Evolutionary conservation across 2,113 vertebrate genomes (phyloP).

Genomic region (Alectura lathami): DNA sequence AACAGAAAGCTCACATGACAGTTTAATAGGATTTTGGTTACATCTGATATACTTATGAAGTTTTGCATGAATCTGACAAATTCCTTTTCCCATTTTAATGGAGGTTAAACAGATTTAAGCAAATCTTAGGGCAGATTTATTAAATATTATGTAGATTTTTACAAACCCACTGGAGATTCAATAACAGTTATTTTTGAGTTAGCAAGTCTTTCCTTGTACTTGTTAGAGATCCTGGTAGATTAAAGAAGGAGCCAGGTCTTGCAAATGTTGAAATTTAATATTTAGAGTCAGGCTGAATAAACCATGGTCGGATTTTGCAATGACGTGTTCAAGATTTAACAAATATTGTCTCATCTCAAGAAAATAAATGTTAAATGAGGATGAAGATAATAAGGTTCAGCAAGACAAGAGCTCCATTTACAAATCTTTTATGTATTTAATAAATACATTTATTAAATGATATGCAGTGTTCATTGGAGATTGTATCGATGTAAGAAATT

Average conservation of each 20-base stretch:
- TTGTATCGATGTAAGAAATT: constrained; percentile 57
- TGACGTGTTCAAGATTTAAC: constrained; percentile 50
- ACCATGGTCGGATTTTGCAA: constrained; percentile 39
- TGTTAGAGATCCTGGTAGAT: constrained; percentile 43
- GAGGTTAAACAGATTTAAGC: constrained; percentile 55
- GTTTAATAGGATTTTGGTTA: constrained; percentile 51
- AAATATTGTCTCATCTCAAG: constrained; percentile 66
- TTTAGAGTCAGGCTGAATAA: constrained; percentile 68
- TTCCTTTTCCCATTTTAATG: constrained; percentile 12
- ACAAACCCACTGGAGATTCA: constrained; percentile 43
- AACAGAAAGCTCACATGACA: constrained; percentile 10
- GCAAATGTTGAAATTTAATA: constrained; percentile 64
- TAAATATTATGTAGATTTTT: constrained; percentile 63
- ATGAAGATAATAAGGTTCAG: constrained; percentile 58
- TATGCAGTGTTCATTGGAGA: constrained; percentile 49
- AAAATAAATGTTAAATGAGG: constrained; percentile 68
- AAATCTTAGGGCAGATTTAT: constrained; percentile 53
- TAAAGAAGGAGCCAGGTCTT: constrained; percentile 44
- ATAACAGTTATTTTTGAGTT: constrained; percentile 54
- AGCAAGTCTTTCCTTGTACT: constrained; percentile 34
- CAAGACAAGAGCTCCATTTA: constrained; percentile 63
- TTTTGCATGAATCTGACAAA: constrained; percentile 17
- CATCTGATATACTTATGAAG: constrained; percentile 3
- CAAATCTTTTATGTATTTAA: constrained; percentile 72
- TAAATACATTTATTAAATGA: constrained; percentile 77